These are phyloP conservation scores for Strix occidentalis DNA, from an alignment of 2,797 vertebrate species.

Conservation along the genomic window DNA sequence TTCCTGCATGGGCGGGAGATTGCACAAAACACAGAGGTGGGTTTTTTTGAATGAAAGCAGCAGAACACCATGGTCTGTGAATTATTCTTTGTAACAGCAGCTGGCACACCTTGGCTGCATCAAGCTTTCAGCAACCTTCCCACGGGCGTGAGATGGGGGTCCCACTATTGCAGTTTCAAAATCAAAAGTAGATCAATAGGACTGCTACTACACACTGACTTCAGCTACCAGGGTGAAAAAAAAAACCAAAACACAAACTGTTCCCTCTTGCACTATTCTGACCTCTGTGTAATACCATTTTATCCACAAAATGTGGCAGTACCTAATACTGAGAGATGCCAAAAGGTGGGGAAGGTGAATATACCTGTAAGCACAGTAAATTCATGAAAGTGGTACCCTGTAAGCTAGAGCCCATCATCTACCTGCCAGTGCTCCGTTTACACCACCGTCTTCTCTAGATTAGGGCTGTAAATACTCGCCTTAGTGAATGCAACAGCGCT, in stretches of 20 bases:
- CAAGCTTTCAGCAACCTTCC: conserved; percentile 38
- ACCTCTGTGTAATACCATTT: background rate
- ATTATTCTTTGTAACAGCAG: conserved; percentile 12
- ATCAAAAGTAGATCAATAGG: background rate
- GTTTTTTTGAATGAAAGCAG: background rate
- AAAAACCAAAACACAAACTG: background rate
- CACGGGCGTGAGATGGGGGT: background rate
- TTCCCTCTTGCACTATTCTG: background rate
- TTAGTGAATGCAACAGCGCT: background rate
- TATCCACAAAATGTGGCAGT: background rate
- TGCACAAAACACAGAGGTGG: background rate
- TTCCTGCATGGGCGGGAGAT: background rate
- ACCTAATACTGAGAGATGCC: background rate
- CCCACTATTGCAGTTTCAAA: background rate
- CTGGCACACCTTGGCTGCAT: conserved; percentile 1
- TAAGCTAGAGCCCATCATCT: background rate
- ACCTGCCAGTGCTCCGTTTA: background rate
- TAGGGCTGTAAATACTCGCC: background rate
- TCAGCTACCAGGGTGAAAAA: background rate
- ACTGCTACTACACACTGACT: background rate
- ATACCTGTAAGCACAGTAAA: background rate
- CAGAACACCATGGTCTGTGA: background rate
- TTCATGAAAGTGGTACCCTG: background rate
- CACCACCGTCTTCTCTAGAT: background rate
- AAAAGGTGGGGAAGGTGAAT: background rate